Percentiles rank a stretch among this genome's conserved stretches.
Conservation (phyloP, 2,888 invertebrate species). For the Odontocolon sp. region DNA sequence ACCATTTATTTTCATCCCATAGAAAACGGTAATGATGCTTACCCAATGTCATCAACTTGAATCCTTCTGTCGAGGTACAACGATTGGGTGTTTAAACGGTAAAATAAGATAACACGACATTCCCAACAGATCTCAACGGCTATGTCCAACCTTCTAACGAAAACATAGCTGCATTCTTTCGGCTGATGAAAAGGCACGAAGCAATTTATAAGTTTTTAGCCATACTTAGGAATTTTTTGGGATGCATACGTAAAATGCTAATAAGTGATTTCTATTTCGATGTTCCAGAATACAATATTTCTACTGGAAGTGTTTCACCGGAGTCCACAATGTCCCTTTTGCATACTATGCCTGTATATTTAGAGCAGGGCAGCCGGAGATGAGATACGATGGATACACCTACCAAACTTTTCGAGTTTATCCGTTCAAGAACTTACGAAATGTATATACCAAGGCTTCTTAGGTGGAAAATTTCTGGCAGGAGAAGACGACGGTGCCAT, state of each 20-base stretch:
- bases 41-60: not conserved
- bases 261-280: no score
- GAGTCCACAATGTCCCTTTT: not conserved
- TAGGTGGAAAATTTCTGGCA: not conserved
- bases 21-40: conserved; percentile 19
- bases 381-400: not conserved
- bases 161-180: no score
- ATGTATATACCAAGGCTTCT: no score
- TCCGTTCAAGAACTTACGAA: not conserved
- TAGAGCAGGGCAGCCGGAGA: not conserved
- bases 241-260: no score
- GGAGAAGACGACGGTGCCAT: not conserved
- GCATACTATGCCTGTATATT: not conserved
- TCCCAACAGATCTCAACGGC: no score
- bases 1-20: conserved; percentile 37
- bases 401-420: not conserved
- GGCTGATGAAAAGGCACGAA: no score
- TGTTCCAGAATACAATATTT: no score
- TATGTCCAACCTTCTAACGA: no score
- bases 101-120: not conserved
- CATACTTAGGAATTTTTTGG: no score
- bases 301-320: no score
- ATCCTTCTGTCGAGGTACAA: not conserved
- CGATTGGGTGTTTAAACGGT: not conserved
- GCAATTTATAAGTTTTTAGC: no score